phyloP scores from a whole-genome alignment of 2,888 invertebrate genomes.

The Agrochola lychnidis region DNA sequence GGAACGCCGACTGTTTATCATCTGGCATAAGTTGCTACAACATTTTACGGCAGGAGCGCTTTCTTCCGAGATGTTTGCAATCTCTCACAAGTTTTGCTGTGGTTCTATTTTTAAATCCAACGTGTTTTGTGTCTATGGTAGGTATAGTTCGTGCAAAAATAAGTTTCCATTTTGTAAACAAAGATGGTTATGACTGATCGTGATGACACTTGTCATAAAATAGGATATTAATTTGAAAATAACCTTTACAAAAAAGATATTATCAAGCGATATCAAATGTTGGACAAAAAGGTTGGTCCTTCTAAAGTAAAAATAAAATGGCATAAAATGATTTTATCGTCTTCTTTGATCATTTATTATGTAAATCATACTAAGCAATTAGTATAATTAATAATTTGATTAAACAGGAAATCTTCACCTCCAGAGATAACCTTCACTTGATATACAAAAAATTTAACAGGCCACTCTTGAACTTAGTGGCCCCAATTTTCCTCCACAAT shows the following conservation, averaged over 20 bases:
- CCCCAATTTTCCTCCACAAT: conserved; percentile 22
- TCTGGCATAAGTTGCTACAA: conserved; percentile 56
- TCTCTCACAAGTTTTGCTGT: conserved; percentile 55
- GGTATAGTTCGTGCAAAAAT: neutral
- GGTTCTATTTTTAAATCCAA: conserved; percentile 48
- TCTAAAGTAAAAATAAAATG: neutral
- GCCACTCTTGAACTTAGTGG: conserved; percentile 49
- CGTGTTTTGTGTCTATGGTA: conserved; percentile 32
- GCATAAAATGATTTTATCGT: neutral
- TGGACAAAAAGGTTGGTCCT: neutral
- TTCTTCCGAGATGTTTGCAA: conserved; percentile 55
- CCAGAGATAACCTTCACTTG: conserved; percentile 16
- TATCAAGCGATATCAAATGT: neutral
- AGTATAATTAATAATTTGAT: neutral
- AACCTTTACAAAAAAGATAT: neutral
- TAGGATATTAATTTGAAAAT: neutral
- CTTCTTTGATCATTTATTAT: neutral
- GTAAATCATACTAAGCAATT: neutral
- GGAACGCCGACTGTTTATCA: conserved; percentile 56
- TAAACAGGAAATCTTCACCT: conserved; percentile 17
- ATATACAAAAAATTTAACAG: neutral
- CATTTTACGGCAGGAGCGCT: conserved; percentile 48
- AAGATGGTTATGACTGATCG: neutral
- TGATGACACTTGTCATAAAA: neutral
- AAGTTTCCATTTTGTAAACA: neutral